A percentile compares a stretch with the other conserved stretches of the same genome.
phyloP scores from a whole-genome alignment of 1,140 invertebrate genomes.

The Samia ricini region DNA sequence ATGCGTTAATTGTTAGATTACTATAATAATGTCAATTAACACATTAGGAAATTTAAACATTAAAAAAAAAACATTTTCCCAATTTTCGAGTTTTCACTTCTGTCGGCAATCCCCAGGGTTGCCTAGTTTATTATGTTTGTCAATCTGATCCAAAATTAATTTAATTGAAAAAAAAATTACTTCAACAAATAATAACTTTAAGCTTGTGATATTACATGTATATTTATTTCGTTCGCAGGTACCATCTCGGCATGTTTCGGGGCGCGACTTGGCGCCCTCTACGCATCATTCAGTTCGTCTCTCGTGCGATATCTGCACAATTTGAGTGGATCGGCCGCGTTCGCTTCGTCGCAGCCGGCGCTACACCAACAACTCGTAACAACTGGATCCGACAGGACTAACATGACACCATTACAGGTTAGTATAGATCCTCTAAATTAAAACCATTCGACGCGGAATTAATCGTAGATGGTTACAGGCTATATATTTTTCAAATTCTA shows the following conservation, averaged over 20 bases:
- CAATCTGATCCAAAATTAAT: no score
- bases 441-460: no score
- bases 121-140: no score
- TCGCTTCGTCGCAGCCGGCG: conserved; percentile 53
- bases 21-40: no score
- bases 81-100: no score
- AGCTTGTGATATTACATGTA: not conserved
- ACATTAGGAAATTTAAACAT: no score
- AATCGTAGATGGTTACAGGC: no score
- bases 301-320: conserved; percentile 89
- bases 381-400: conserved; percentile 51
- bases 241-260: conserved; percentile 87
- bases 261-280: conserved; percentile 83
- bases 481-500: no score
- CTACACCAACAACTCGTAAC: conserved; percentile 61
- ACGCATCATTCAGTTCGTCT: conserved; percentile 87
- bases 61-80: no score
- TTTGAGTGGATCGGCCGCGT: conserved; percentile 51
- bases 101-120: no score
- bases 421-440: not conserved
- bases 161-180: no score
- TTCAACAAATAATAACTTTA: not conserved
- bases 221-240: conserved; percentile 60
- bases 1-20: no score
- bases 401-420: conserved; percentile 69